Evolutionary conservation across 2,797 vertebrate genomes (phyloP).

Genomic region (Pseudochirops cupreus): DNA sequence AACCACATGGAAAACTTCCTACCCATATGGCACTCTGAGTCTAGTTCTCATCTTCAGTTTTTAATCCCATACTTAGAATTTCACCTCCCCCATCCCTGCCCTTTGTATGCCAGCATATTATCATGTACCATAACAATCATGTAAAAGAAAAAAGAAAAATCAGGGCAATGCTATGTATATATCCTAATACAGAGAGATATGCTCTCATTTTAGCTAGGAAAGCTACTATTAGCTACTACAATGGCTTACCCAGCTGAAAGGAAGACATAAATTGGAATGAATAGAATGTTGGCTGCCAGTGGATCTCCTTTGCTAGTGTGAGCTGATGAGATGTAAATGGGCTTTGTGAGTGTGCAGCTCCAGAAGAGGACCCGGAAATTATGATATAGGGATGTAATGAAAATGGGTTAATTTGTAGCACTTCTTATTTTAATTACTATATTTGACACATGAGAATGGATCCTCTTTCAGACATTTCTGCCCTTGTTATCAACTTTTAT

Average conservation of each 20-base stretch:
- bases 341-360: conserved; percentile 72
- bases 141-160: conserved; percentile 12
- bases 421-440: conserved; percentile 81
- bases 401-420: conserved; percentile 80
- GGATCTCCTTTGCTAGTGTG: conserved; percentile 73
- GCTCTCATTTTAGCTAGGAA: conserved; percentile 75
- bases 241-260: conserved; percentile 70
- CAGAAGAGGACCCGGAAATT: conserved; percentile 76
- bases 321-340: conserved; percentile 77
- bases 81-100: background rate
- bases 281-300: conserved; percentile 61
- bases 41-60: background rate
- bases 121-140: background rate
- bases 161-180: conserved; percentile 57
- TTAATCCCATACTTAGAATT: background rate
- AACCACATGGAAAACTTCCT: background rate
- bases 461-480: conserved; percentile 72
- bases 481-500: conserved; percentile 71
- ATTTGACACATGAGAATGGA: conserved; percentile 74
- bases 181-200: conserved; percentile 67
- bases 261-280: conserved; percentile 76
- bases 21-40: background rate
- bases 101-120: background rate
- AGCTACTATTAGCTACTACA: conserved; percentile 75
- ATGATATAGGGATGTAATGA: conserved; percentile 76